Base-by-base conservation (phyloP, 2,888 invertebrate genomes). In the Caenorhabditis afra region DNA sequence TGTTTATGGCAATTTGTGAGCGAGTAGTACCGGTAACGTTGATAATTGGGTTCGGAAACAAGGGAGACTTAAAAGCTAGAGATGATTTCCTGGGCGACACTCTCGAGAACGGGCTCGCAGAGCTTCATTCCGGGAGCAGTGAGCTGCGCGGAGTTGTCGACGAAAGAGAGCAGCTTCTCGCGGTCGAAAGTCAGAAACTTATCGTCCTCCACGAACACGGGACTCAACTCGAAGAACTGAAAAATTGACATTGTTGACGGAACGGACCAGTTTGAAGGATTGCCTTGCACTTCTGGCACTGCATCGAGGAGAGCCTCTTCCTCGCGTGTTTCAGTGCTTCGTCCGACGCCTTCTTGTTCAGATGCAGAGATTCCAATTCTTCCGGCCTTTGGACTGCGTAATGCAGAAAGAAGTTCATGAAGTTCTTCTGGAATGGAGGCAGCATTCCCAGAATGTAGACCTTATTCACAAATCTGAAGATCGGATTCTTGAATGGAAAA, bases 61-160 rank as follows among this genome's bases (percentile, higher is more conserved):
- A 20, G 7, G 29, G 2, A 64, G 3, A 41, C 14, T 50, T 10
- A 67, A n/a, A 49, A 16, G 37, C 12, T 58, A 12, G 8, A 29
- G 23, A 67, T 58, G 10, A 67, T 58, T 23, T 67, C 67, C 23
- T 49, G 10, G 8, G 57, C 50, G 23, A 75, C 3, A 14, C 37
- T 62, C 10, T 39, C 39, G 5, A 75, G 53, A 41, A 55, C 49
- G 1, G 61, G 61, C 41, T 75, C 62, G 39, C 55, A 59, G 10
- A 39, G n/a, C 12, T 61, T 39, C 2, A 75, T 39, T 49, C 67
- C 75, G 5, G 61, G n/a, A 23, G 39, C 52, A n/a, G 75, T 75
- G 11, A 75, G 18, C 45, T 75, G 75, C n/a, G 67, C 39, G 1
- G 62, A 29, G 16, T 75, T 75, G 49, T 75, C 75, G n/a, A 61